Percentiles rank a stretch among this genome's conserved stretches.
phyloP scores from a whole-genome alignment of 2,888 invertebrate species.

The Hololepta plana region DNA sequence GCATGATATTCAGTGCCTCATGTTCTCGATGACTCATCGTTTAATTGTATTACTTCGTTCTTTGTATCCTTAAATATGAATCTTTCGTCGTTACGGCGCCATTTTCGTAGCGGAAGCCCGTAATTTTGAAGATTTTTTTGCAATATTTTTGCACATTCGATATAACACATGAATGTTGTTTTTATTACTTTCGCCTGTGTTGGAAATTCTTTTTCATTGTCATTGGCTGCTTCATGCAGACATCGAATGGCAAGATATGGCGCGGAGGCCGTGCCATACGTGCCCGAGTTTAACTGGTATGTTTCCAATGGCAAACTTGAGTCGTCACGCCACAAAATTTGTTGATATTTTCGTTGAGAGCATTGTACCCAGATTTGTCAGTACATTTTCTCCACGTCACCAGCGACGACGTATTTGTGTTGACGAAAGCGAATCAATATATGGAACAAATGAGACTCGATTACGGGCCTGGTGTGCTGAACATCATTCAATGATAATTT shows the following conservation, averaged over 20 bases:
- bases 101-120: conserved; percentile 4
- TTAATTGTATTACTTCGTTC: conserved; percentile 1
- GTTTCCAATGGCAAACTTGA: neutral
- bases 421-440: conserved; percentile 7
- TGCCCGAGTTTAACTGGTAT: conserved; percentile 5
- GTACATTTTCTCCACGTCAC: conserved; percentile 9
- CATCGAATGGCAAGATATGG: conserved; percentile 4
- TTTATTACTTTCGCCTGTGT: conserved; percentile 1
- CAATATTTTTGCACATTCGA: too few relatives aligned
- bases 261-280: conserved; percentile 3
- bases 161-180: neutral
- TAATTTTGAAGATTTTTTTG: neutral
- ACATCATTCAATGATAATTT: conserved; percentile 14
- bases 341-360: conserved; percentile 4
- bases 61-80: too few relatives aligned
- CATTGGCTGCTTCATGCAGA: conserved; percentile 4
- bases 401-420: conserved; percentile 6
- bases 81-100: neutral
- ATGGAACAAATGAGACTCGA: conserved; percentile 7
- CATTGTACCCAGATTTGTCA: conserved; percentile 5
- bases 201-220: conserved; percentile 3
- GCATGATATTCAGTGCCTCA: too few relatives aligned
- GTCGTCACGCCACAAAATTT: conserved; percentile 7
- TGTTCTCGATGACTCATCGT: conserved; percentile 3
- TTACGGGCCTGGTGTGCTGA: conserved; percentile 13